These are phyloP conservation scores for Tetragnatha montana DNA, from an alignment of 2,888 invertebrate species.

Conservation along the genomic window DNA sequence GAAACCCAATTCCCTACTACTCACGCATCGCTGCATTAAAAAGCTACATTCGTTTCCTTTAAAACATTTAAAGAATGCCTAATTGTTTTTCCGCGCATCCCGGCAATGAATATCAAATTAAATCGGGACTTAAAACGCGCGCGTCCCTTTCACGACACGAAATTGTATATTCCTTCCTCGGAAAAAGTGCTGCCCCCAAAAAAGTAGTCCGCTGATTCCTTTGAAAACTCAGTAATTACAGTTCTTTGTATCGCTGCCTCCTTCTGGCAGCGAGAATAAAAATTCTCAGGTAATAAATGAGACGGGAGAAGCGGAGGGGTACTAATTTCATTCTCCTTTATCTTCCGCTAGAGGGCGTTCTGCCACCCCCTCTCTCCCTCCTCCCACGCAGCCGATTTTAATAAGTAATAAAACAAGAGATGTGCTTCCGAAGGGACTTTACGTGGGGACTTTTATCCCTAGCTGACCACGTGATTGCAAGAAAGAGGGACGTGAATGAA, in stretches of 20 bases:
- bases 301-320: constrained; percentile 19
- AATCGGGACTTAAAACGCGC: constrained; percentile 18
- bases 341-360: constrained; percentile 8
- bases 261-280: constrained; percentile 17
- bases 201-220: constrained; percentile 14
- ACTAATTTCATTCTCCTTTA: constrained; percentile 42
- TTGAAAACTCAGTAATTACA: constrained; percentile 48
- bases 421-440: not conserved
- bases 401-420: constrained; percentile 40
- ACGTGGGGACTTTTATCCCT: not conserved
- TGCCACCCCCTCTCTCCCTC: constrained; percentile 7
- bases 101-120: constrained; percentile 54
- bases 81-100: constrained; percentile 17
- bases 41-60: not conserved
- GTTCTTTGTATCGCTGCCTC: constrained; percentile 54
- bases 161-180: constrained; percentile 25
- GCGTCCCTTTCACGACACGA: constrained; percentile 3
- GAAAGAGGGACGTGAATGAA: not conserved
- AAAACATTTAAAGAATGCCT: constrained; percentile 36
- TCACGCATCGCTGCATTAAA: not conserved
- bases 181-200: not conserved
- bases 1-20: not conserved
- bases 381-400: constrained; percentile 20
- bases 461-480: not conserved
- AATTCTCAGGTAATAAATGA: constrained; percentile 52